Evolutionary conservation across 2,888 invertebrate genomes (phyloP).

Genomic region (Agrilus biguttatus): DNA sequence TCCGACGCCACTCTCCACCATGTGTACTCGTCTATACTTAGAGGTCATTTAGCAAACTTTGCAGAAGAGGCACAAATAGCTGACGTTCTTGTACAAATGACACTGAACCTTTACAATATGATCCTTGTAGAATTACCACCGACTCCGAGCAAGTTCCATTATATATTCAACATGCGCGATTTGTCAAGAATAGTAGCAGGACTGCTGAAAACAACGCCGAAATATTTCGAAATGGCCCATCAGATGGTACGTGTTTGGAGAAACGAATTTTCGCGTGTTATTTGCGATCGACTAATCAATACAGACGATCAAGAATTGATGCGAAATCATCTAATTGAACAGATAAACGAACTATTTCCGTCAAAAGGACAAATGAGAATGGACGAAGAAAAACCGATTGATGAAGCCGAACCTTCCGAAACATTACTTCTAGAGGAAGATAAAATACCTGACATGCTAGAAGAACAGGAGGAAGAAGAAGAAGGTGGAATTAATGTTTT

Average conservation of each 20-base stretch:
- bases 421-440: conserved; percentile 10
- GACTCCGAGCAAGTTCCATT: conserved; percentile 88
- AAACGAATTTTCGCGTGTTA: conserved; percentile 76
- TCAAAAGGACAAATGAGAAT: neutral
- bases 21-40: conserved; percentile 70
- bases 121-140: conserved; percentile 67
- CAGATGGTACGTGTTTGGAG: conserved; percentile 78
- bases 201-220: conserved; percentile 59
- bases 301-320: conserved; percentile 50
- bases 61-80: conserved; percentile 51
- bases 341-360: conserved; percentile 43
- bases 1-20: conserved; percentile 60
- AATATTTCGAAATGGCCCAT: conserved; percentile 48
- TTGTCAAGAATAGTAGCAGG: conserved; percentile 70
- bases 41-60: conserved; percentile 63
- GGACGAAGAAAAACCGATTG: conserved; percentile 29
- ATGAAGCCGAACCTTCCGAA: conserved; percentile 12
- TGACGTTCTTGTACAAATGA: conserved; percentile 57
- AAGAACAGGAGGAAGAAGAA: conserved; percentile 28
- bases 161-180: conserved; percentile 87
- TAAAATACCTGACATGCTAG: conserved; percentile 12
- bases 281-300: conserved; percentile 73
- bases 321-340: conserved; percentile 40
- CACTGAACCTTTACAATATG: conserved; percentile 70
- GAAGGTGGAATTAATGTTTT: conserved; percentile 30